Base-by-base conservation (phyloP, 2,113 vertebrate species). In the Tinamus guttatus region DNA sequence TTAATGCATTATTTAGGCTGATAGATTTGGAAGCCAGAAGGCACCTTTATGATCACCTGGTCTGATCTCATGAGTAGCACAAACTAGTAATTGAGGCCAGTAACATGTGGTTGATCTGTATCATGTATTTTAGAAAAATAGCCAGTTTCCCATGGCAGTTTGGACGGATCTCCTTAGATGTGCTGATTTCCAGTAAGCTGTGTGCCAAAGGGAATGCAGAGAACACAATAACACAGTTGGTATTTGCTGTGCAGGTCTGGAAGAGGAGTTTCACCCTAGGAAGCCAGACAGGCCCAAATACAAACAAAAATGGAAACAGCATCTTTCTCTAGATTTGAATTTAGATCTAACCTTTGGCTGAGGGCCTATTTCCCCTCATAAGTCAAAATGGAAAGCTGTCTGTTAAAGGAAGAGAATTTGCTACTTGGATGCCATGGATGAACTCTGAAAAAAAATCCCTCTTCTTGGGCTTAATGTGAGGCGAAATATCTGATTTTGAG, bases 121-220 rank as follows among this genome's bases (percentile, higher is more conserved):
- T 96, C 95, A 77, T 1, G 7, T 69, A 45, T 85, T 97, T 97
- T 86, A 88, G 90, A 96, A 95, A 96, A 92, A 93, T 92, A 86
- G 93, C 89, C 91, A 90, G 94, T 97, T 97, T 96, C 96, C 89
- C 87, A 92, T 95, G 94, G 96, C 95, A 93, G 70, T 95, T 95
- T 96, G 93, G 96, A 87, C 91, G 32, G 43, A 80, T 95, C 84
- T 93, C 75, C 60, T 67, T 85, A 87, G 93, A 95, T 94, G 84
- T 89, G 84, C 49, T 87, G 95, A 95, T 85, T 95, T 95, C 84
- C 84, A 95, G 74, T 3, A 2, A 89, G 67, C 27, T 1, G 2
- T 80, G 94, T 95, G 95, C 95, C 96, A 95, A 95, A 85, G 59
- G 81, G 89, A 79, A 91, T 89, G 89, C 70, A 77, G 70, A 89